Percentiles rank a stretch among this genome's conserved stretches.
Evolutionary conservation across 2,888 invertebrate species (phyloP).

Genomic region (Elegia similella): DNA sequence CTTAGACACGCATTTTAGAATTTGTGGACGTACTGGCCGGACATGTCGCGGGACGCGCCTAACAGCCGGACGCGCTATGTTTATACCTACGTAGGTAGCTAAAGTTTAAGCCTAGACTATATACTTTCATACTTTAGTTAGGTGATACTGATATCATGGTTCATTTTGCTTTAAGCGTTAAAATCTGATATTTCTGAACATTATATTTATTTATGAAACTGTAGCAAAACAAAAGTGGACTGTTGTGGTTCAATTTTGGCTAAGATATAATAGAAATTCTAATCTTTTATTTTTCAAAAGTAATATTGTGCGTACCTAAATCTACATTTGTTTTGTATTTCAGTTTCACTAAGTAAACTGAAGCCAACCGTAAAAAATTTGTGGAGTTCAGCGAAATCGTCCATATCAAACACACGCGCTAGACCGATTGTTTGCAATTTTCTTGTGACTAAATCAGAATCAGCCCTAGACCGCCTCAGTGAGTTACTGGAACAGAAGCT

Average conservation of each 20-base stretch:
- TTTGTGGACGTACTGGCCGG: too few species aligned
- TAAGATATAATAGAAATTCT: not conserved
- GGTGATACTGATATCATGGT: too few species aligned
- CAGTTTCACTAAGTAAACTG: conserved; percentile 64
- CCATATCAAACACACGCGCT: conserved; percentile 41
- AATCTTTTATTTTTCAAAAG: conserved; percentile 11
- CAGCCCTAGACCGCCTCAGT: conserved; percentile 32
- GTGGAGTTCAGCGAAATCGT: conserved; percentile 50
- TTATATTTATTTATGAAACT: conserved; percentile 44
- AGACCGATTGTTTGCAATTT: conserved; percentile 48
- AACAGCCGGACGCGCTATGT: too few species aligned
- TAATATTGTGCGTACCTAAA: conserved; percentile 11
- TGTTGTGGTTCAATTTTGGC: not conserved
- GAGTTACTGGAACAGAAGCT: conserved; percentile 38
- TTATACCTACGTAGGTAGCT: too few species aligned
- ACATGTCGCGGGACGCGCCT: too few species aligned
- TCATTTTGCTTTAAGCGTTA: too few species aligned
- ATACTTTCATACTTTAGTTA: too few species aligned
- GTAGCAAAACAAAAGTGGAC: conserved; percentile 59
- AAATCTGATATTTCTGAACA: too few species aligned
- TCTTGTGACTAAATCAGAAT: conserved; percentile 49
- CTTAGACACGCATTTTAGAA: too few species aligned
- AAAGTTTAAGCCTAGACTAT: too few species aligned
- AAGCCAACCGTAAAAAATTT: conserved; percentile 49
- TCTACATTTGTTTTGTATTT: conserved; percentile 55